Evolutionary conservation across 2,113 vertebrate species (phyloP).

Genomic region (Nothoprocta pentlandii): DNA sequence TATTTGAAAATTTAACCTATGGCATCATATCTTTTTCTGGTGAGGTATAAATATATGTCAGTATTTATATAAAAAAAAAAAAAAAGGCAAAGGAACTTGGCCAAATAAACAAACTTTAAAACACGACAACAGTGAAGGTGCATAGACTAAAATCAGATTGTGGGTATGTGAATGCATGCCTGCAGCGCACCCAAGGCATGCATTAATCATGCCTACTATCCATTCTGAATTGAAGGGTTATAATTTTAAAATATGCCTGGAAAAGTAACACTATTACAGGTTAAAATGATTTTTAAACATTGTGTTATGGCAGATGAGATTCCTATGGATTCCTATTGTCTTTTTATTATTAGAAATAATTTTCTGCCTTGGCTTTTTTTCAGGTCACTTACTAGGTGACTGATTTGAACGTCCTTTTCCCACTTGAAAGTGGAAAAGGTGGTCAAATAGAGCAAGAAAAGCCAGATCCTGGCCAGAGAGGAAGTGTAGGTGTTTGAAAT

Average conservation of each 20-base stretch:
- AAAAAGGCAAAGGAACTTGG: background rate
- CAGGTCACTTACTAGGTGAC: background rate
- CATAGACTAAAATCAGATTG: background rate
- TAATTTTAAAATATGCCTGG: background rate
- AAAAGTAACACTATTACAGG: background rate
- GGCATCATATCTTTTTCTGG: background rate
- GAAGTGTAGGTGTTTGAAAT: background rate
- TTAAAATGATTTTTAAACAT: background rate
- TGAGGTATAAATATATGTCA: background rate
- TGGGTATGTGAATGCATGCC: background rate
- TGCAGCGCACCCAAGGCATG: background rate
- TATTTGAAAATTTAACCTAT: background rate
- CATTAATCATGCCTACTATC: background rate
- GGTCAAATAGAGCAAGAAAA: background rate
- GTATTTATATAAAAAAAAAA: background rate
- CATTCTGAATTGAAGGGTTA: background rate
- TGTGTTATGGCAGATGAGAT: background rate
- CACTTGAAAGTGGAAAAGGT: background rate
- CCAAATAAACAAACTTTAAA: background rate
- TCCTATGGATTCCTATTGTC: background rate
- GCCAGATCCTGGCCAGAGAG: background rate
- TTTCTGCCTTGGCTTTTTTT: background rate
- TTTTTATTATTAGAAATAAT: background rate
- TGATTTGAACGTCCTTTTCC: background rate
- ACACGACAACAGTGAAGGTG: background rate